Base-by-base conservation (phyloP, 1,140 invertebrate species). In the Drosophila pandora region DNA sequence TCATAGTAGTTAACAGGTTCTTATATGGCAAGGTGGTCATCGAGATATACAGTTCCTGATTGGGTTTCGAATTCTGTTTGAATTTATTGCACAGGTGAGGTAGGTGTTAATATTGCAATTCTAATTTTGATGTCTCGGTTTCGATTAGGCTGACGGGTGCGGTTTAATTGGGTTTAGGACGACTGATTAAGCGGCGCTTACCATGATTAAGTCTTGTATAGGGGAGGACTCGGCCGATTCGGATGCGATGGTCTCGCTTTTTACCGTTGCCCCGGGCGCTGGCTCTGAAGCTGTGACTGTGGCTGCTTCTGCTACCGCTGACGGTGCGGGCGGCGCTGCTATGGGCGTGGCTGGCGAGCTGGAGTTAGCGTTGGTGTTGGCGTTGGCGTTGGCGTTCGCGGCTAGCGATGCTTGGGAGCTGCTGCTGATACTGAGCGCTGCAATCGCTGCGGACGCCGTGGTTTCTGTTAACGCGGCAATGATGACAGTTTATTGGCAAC, bases 401-500 rank as follows among this genome's bases (percentile, higher is more conserved):
- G 80, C 81, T 67, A 84, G 76, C 87, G 85, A 84, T 68, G 87
- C 79, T 77, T 90, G 84, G 70, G 80, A 90, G 85, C 81, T 88
- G 87, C 88, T 90, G 87, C 81, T 90, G 78, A 87, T 90, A 87
- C 81, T 90, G 68, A 90, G 85, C 85, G 84, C 84, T 90, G 84
- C 81, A 87, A 87, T 90, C 82, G 81, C 88, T 87, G 87, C 87
- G 70, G 87, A 87, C 81, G 87, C 87, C 77, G 78, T 79, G 87
- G 76, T 90, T 88, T 90, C 88, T 79, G 82, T 90, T 90, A 90
- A 89, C 81, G 87, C 87, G 76, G 81, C 87, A 90, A 90, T 90
- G 85, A 90, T 90, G 85, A 87, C 85, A 90, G 58, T 90, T 88
- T 89, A 89, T 90, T 89, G 73, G 85, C 85, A 83, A 89, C 83